Base-by-base conservation (phyloP, 2,113 vertebrate species). In the Capreolus pygargus region DNA sequence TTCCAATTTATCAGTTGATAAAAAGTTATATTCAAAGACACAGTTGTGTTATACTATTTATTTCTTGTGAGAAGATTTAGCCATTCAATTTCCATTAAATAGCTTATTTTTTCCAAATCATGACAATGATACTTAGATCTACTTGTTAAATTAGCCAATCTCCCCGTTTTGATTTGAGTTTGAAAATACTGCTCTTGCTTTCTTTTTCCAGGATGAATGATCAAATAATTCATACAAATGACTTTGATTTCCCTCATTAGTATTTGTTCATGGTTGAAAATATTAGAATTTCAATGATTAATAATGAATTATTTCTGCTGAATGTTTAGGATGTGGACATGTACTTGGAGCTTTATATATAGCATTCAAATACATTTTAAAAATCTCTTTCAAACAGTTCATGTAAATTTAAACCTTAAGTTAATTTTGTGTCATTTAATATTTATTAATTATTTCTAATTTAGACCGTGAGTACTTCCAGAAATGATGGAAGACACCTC, bases 71-170 rank as follows among this genome's bases (percentile, higher is more conserved):
- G 19, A 36, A 47, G 0, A 94, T 97, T 87, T 86, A 76, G 54
- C 57, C 54, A 98, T 60, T 82, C 83, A 97, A 94, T 78, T 58
- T 11, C 0, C 33, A 60, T 36, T 93, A 36, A 19, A 17, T 33
- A 95, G 57, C 74, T 97, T 45, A 88, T 2, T 6, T n/a, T 97
- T 45, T 39, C 17, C 86, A 74, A 86, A 89, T 97, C 92, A 86
- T 95, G 8, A 81, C 4, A 95, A 90, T 79, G 25, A 94, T 70
- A 57, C 61, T 85, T 88, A 23, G 45, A 45, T 13, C 15, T 50
- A 47, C 43, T 91, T 96, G 39, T 96, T 39, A 58, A 78, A 74
- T 13, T 97, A 96, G 64, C 1, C 3, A 43, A 83, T 12, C 64
- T 96, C 27, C 96, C 5, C 23, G 13, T 28, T 97, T 98, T 36